phyloP scores from a whole-genome alignment of 2,113 vertebrate species.

The Amia ocellicauda region DNA sequence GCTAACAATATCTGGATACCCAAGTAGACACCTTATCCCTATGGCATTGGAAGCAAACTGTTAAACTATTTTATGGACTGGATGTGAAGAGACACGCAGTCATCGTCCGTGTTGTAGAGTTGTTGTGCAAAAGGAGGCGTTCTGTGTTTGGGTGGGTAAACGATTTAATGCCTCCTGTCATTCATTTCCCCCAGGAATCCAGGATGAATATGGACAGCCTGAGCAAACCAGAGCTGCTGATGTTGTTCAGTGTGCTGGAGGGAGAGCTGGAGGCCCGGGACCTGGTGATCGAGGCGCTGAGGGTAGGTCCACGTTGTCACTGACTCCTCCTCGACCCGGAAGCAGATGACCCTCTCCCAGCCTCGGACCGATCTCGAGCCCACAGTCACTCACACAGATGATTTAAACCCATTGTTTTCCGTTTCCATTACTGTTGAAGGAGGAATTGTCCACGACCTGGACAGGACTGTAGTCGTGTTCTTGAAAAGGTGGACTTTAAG shows the following conservation, averaged over 20 bases:
- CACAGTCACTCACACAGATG: background rate
- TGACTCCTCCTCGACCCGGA: too few relatives aligned
- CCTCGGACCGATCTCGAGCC: too few relatives aligned
- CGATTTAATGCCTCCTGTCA: too few relatives aligned
- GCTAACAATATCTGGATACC: too few relatives aligned
- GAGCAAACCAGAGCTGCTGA: conserved; percentile 91
- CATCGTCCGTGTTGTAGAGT: too few relatives aligned
- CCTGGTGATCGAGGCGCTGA: conserved; percentile 91
- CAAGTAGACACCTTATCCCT: too few relatives aligned
- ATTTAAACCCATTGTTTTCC: conserved; percentile 29
- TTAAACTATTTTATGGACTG: too few relatives aligned
- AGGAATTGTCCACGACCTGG: conserved; percentile 43
- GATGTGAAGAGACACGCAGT: too few relatives aligned
- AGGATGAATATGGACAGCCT: conserved; percentile 98
- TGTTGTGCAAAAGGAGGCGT: too few relatives aligned
- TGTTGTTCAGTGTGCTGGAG: conserved; percentile 92
- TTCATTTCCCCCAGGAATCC: conserved; percentile 68
- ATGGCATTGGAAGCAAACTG: too few relatives aligned
- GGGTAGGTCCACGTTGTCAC: conserved; percentile 66
- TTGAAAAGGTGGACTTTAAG: too few relatives aligned
- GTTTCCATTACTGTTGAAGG: conserved; percentile 18
- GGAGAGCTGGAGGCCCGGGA: conserved; percentile 96
- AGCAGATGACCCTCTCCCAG: background rate
- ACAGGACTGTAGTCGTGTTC: conserved; percentile 41
- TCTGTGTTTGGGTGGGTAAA: too few relatives aligned